Evolutionary conservation across 2,888 invertebrate species (phyloP).

Genomic region (Scaeva pyrastri): DNA sequence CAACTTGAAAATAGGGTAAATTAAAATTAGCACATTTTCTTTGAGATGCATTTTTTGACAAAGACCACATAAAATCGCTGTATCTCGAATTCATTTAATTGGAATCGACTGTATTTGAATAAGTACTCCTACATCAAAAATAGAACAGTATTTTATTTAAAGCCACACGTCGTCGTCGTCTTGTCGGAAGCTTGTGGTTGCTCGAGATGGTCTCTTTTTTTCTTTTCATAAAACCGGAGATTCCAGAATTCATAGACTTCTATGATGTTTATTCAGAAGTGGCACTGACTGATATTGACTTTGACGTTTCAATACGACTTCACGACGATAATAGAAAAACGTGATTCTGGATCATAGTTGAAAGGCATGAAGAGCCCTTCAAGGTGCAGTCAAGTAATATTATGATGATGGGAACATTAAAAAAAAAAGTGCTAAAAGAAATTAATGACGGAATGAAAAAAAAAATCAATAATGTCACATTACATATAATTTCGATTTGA

Average conservation of each 20-base stretch:
- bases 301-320: neutral
- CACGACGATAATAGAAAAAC: neutral
- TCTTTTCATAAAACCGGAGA: neutral
- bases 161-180: neutral
- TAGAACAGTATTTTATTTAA: neutral
- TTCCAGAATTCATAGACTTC: neutral
- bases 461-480: neutral
- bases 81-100: neutral
- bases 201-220: conserved; percentile 10
- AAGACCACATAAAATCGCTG: neutral
- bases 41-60: no score
- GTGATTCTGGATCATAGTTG: neutral
- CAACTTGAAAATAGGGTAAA: no score
- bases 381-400: neutral
- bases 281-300: neutral
- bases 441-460: neutral
- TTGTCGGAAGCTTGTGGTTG: neutral
- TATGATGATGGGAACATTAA: no score
- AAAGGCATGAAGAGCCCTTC: neutral
- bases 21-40: no score
- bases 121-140: no score
- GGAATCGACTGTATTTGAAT: neutral
- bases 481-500: neutral
- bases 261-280: neutral
- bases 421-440: neutral